Conservation (phyloP, 2,797 vertebrate genomes). For the Channa striata region DNA sequence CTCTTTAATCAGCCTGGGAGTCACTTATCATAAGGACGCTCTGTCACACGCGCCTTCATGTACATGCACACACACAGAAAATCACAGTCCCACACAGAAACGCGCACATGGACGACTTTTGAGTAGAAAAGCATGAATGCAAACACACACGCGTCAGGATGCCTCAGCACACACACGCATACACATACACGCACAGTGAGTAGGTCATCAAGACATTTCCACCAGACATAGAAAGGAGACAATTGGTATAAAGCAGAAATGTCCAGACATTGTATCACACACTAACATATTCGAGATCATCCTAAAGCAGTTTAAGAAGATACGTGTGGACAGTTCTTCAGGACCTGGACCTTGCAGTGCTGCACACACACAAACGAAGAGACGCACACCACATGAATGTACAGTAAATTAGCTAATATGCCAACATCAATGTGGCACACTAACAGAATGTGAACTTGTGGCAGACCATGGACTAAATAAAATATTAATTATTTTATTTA, state of each 20-base stretch:
- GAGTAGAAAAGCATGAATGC: constrained; percentile 17
- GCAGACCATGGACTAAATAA: constrained; percentile 53
- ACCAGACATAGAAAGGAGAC: constrained; percentile 30
- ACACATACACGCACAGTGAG: constrained; percentile 24
- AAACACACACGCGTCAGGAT: constrained; percentile 22
- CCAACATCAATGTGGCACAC: constrained; percentile 36
- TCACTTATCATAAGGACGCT: constrained; percentile 80
- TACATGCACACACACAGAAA: constrained; percentile 19
- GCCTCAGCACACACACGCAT: constrained; percentile 22
- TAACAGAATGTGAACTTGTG: constrained; percentile 48
- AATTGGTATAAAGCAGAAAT: constrained; percentile 17
- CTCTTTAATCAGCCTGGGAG: constrained; percentile 83
- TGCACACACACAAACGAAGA: constrained; percentile 7
- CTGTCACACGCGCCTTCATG: constrained; percentile 41
- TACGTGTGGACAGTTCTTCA: constrained; percentile 18
- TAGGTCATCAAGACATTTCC: constrained; percentile 32
- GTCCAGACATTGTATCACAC: constrained; percentile 23
- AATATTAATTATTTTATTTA: too few relatives aligned
- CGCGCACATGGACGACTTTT: constrained; percentile 25
- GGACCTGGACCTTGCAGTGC: constrained; percentile 25
- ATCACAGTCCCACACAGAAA: background rate
- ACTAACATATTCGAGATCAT: constrained; percentile 22
- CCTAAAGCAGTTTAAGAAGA: constrained; percentile 9
- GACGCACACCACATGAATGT: constrained; percentile 9
- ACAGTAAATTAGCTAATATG: constrained; percentile 33